Conservation (phyloP, 2,113 vertebrate genomes). For the Platichthys stellatus region DNA sequence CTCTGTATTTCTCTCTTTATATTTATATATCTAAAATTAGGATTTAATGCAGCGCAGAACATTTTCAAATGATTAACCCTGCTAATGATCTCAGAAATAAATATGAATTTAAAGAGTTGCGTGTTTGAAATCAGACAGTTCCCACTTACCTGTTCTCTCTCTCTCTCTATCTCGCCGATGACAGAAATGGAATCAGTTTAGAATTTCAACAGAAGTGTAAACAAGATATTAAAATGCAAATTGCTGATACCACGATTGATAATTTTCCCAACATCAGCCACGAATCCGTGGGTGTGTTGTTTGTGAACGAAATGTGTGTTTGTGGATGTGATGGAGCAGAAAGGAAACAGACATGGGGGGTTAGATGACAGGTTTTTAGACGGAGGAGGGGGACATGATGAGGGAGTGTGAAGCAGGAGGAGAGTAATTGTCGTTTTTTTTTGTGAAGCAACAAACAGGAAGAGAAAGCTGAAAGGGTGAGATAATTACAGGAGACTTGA, state of each 20-base stretch:
- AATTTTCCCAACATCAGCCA: slow-evolving; percentile 23
- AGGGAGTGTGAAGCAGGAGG: slow-evolving; percentile 30
- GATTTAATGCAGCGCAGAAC: background rate
- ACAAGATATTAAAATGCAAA: slow-evolving; percentile 49
- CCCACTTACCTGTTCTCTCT: background rate
- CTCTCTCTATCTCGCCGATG: background rate
- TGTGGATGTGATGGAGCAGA: slow-evolving; percentile 15
- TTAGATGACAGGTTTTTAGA: slow-evolving; percentile 49
- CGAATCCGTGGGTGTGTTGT: slow-evolving; percentile 7
- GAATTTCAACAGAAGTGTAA: slow-evolving; percentile 23
- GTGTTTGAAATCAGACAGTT: slow-evolving; percentile 18
- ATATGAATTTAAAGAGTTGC: background rate
- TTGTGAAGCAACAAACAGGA: slow-evolving; percentile 44
- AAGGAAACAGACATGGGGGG: background rate
- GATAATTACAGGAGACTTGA: slow-evolving; percentile 52
- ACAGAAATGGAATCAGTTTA: background rate
- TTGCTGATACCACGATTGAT: slow-evolving; percentile 38
- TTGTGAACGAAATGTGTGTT: slow-evolving; percentile 18
- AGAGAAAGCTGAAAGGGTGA: slow-evolving; percentile 22
- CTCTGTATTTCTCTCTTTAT: slow-evolving; percentile 10
- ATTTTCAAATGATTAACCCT: background rate
- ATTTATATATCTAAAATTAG: background rate
- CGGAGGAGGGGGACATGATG: slow-evolving; percentile 28
- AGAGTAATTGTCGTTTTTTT: slow-evolving; percentile 67
- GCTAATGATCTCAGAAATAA: slow-evolving; percentile 23